Evolutionary conservation across 2,113 vertebrate species (phyloP).

Genomic region (Ceuthmochares aereus): DNA sequence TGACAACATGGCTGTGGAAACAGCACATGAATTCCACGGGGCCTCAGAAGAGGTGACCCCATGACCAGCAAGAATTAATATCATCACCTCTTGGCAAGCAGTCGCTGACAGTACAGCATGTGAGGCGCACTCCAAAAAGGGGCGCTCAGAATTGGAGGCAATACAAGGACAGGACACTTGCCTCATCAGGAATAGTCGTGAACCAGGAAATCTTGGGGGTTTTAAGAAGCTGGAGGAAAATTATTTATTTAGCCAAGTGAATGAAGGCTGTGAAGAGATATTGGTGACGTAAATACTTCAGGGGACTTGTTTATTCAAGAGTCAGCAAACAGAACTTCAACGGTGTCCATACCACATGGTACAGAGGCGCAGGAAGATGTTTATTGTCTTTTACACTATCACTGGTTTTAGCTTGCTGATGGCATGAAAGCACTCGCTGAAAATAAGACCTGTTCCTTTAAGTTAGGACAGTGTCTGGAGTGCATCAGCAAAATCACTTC

Average conservation of each 20-base stretch:
- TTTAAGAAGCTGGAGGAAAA: neutral
- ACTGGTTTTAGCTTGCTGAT: neutral
- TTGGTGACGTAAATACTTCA: neutral
- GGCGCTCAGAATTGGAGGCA: neutral
- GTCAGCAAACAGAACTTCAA: neutral
- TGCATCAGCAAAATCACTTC: neutral
- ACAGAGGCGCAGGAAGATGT: neutral
- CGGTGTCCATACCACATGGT: accelerated
- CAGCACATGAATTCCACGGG: neutral
- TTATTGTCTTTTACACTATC: too few relatives aligned
- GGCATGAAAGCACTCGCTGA: neutral
- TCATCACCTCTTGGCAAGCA: neutral
- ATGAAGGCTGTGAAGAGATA: neutral
- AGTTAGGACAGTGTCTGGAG: too few relatives aligned
- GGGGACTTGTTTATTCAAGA: neutral
- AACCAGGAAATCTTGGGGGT: neutral
- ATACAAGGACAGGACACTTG: neutral
- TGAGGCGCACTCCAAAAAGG: neutral
- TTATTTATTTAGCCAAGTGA: neutral
- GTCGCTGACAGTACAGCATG: accelerated
- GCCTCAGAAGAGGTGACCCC: neutral
- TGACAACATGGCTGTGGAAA: neutral
- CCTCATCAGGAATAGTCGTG: neutral
- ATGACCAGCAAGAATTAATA: neutral
- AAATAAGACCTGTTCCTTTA: neutral